phyloP scores from a whole-genome alignment of 2,113 vertebrate species.

The Pangasianodon gigas region DNA sequence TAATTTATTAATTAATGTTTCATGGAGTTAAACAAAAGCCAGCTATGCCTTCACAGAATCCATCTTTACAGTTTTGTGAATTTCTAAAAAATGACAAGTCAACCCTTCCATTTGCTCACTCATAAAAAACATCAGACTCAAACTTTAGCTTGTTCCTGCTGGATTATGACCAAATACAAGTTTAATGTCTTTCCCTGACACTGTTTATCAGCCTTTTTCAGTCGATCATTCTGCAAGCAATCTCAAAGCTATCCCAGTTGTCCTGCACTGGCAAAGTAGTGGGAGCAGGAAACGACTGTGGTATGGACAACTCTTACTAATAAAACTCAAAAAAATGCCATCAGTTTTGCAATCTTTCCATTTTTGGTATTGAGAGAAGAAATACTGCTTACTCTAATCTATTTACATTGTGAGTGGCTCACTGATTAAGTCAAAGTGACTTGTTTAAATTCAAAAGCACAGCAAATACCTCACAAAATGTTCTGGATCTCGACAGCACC shows the following conservation, averaged over 20 bases:
- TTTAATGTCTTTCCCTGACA: conserved; percentile 2
- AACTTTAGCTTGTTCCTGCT: background rate
- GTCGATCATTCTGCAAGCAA: background rate
- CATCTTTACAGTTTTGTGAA: background rate
- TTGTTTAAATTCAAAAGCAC: conserved; percentile 50
- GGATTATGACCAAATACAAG: background rate
- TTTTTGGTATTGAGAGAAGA: background rate
- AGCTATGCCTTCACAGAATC: background rate
- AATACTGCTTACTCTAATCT: background rate
- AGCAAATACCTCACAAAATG: conserved; percentile 44
- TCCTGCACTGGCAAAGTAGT: background rate
- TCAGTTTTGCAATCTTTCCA: background rate
- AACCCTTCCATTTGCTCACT: background rate
- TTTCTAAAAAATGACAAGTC: background rate
- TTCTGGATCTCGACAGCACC: conserved; percentile 5
- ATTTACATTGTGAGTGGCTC: conserved; percentile 47
- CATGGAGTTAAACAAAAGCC: background rate
- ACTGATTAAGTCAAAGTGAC: conserved; percentile 53
- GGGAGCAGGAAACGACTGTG: background rate
- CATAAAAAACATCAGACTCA: background rate
- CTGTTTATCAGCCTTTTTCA: background rate
- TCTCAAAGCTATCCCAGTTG: background rate
- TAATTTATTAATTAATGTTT: background rate
- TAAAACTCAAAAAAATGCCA: background rate
- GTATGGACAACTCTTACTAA: background rate